Evolutionary conservation across 2,797 vertebrate species (phyloP).

Genomic region (Cryptoblepharus egeriae): DNA sequence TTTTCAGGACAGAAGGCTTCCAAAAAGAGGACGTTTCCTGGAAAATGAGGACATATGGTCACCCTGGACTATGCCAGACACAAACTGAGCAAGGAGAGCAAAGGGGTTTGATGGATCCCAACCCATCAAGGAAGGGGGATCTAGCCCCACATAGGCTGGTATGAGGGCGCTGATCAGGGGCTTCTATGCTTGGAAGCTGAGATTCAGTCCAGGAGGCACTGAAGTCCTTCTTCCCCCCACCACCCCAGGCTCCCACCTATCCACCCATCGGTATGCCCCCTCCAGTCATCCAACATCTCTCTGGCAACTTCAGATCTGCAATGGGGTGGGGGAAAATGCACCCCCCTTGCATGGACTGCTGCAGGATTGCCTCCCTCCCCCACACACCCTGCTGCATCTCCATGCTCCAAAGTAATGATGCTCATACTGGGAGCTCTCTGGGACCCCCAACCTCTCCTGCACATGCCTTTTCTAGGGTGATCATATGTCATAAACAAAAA

Average conservation of each 20-base stretch:
- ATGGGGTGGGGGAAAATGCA: background rate
- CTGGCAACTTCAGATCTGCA: background rate
- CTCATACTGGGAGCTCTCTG: background rate
- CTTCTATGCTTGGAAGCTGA: too few species aligned
- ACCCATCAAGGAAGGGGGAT: background rate
- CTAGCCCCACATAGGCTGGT: too few species aligned
- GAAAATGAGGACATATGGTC: too few species aligned
- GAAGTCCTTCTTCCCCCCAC: background rate
- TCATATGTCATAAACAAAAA: too few species aligned
- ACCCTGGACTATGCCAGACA: too few species aligned
- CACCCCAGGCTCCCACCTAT: background rate
- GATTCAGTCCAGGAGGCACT: background rate
- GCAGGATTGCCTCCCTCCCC: background rate
- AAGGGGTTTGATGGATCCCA: background rate
- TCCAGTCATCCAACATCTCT: background rate
- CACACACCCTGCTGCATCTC: background rate
- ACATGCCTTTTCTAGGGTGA: too few species aligned
- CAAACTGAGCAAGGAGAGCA: background rate
- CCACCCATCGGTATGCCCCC: too few species aligned
- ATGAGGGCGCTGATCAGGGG: too few species aligned
- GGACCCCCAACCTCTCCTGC: background rate
- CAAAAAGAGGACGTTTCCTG: too few species aligned
- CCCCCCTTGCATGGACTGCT: background rate
- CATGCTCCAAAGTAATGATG: background rate
- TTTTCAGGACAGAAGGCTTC: too few species aligned